Evolutionary conservation across 2,888 invertebrate genomes (phyloP).

Genomic region (Augiades crinisus): DNA sequence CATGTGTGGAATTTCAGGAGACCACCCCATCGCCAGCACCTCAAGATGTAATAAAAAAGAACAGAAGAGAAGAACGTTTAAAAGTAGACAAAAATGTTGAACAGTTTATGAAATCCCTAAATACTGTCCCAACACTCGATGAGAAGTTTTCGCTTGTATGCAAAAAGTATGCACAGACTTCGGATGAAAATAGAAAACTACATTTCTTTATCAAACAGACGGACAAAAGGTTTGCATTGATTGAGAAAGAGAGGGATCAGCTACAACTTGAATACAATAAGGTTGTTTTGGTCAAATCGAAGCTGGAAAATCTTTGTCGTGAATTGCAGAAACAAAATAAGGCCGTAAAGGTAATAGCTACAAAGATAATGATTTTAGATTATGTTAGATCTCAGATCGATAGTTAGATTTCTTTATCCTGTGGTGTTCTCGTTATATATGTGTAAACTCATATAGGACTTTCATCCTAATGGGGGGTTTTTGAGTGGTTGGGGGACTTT

Average conservation of each 20-base stretch:
- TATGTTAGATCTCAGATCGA: too few relatives aligned
- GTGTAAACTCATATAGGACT: too few relatives aligned
- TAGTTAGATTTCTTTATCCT: too few relatives aligned
- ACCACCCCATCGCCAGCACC: slow-evolving; percentile 37
- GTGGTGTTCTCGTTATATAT: too few relatives aligned
- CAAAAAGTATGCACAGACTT: slow-evolving; percentile 88
- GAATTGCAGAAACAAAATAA: slow-evolving; percentile 97
- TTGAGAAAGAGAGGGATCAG: slow-evolving; percentile 90
- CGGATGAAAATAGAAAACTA: slow-evolving; percentile 86
- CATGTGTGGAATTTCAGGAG: slow-evolving; percentile 39
- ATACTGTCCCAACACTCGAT: slow-evolving; percentile 79
- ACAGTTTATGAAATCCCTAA: slow-evolving; percentile 84
- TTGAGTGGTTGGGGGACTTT: too few relatives aligned
- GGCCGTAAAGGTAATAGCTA: slow-evolving; percentile 86
- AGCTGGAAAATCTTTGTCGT: slow-evolving; percentile 93
- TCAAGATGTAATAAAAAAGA: slow-evolving; percentile 51
- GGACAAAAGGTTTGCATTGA: slow-evolving; percentile 81
- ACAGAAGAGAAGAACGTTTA: slow-evolving; percentile 65
- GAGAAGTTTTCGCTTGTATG: slow-evolving; percentile 86
- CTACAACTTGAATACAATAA: slow-evolving; percentile 92
- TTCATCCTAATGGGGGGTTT: too few relatives aligned
- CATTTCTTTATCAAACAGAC: slow-evolving; percentile 81
- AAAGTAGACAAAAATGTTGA: slow-evolving; percentile 84
- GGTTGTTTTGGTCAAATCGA: slow-evolving; percentile 89
- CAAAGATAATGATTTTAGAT: neutral